Evolutionary conservation across 2,888 invertebrate species (phyloP).

Genomic region (Apamea epomidion): DNA sequence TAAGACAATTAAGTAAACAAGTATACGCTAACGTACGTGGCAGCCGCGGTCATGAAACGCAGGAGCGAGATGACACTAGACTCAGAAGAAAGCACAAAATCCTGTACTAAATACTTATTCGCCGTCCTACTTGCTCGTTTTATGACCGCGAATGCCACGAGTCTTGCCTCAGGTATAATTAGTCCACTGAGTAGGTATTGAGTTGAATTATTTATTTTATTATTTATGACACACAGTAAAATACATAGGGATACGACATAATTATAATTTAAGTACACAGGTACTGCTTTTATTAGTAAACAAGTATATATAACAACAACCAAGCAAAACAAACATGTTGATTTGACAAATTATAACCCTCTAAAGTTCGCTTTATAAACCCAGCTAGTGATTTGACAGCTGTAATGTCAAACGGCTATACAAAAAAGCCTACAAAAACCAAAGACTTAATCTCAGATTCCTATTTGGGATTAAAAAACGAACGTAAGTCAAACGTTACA

Average conservation of each 20-base stretch:
- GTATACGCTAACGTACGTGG: neutral
- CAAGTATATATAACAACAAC: too few species aligned
- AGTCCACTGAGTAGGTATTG: neutral
- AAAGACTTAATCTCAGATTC: neutral
- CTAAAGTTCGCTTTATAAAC: neutral
- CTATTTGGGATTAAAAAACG: neutral
- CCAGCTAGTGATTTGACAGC: neutral
- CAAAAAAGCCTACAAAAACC: neutral
- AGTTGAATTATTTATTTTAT: neutral
- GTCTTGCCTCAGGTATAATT: neutral
- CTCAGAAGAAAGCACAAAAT: neutral
- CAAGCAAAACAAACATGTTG: too few species aligned
- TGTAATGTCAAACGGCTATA: neutral
- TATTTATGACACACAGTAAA: too few species aligned
- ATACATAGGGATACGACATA: too few species aligned
- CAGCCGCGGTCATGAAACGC: neutral
- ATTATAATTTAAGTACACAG: too few species aligned
- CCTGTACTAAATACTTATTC: neutral
- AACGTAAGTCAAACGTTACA: too few species aligned
- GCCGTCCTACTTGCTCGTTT: neutral
- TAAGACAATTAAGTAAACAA: slow-evolving; percentile 19
- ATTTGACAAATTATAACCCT: too few species aligned
- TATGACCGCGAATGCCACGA: neutral
- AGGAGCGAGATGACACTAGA: neutral
- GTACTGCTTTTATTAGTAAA: too few species aligned